Base-by-base conservation (phyloP, 2,113 vertebrate genomes). In the Channa maculata region DNA sequence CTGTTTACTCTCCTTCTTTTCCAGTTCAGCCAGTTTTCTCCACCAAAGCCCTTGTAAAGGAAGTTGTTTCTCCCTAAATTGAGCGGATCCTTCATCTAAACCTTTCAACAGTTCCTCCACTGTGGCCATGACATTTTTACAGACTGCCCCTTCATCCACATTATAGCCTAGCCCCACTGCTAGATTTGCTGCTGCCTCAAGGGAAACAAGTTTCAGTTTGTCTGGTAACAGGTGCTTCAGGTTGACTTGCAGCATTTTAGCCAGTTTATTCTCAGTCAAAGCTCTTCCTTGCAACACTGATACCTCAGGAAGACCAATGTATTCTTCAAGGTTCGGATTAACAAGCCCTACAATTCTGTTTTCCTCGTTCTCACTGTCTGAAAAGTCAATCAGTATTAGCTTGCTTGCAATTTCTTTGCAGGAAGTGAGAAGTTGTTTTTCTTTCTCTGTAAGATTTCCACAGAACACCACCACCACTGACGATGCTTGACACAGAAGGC, bases 391-490 rank as follows among this genome's bases (percentile, higher is more conserved):
- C 38, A 94, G 5, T 55, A 94, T 86, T 5, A 92, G 44, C 15
- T 87, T 86, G 15, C 57, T 78, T 57, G 85, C 66, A n/a, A 68
- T 76, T 4, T 77, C 9, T 51, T 86, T 91, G 63, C 91, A 92
- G 13, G 84, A 93, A 38, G 68, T 46, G 8, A 96, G 81, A 15
- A 95, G 55, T 13, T 87, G 46, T 58, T 85, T 92, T 7, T 96
- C 92, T 75, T 82, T 92, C n/a, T 93, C 84, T 4, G 65, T 80
- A 5, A 94, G 80, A 62, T 69, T 63, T 44, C 93, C 92, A 54
- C 90, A 94, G 77, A 96, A 93, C 53, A 95, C 79, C 51, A 96
- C 82, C 0, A 96, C 14, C 8, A 83, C 92, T 2, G 95, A 94
- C 5, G 95, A 96, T 12, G 91, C 55, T 66, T 92, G 82, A 49